Evolutionary conservation across 1,140 invertebrate species (phyloP).

Genomic region (Zaprionus camerounensis): DNA sequence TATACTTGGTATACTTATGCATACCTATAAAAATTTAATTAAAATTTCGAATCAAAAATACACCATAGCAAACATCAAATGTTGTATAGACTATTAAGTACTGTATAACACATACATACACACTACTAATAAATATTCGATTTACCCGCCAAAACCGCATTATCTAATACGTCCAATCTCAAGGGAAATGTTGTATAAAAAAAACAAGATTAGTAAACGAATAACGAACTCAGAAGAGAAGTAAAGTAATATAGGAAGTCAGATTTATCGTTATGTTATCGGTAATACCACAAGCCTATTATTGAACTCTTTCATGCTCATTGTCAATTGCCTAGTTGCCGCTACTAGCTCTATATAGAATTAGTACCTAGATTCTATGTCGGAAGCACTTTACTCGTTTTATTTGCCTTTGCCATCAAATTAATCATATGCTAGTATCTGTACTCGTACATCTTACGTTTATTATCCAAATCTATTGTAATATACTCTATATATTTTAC

Average conservation of each 20-base stretch:
- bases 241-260: neutral
- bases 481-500: constrained; percentile 26
- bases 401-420: constrained; percentile 73
- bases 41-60: constrained; percentile 77
- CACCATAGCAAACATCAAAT: constrained; percentile 73
- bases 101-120: constrained; percentile 63
- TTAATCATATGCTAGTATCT: constrained; percentile 39
- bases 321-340: constrained; percentile 30
- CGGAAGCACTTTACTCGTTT: constrained; percentile 78
- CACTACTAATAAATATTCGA: constrained; percentile 50
- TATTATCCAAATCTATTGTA: constrained; percentile 3
- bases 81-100: constrained; percentile 43
- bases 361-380: constrained; percentile 66
- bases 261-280: neutral
- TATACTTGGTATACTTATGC: constrained; percentile 25
- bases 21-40: constrained; percentile 58
- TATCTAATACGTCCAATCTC: constrained; percentile 32
- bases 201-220: neutral
- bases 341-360: constrained; percentile 45
- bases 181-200: constrained; percentile 21
- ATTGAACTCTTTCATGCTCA: constrained; percentile 40
- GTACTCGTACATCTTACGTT: constrained; percentile 1
- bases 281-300: constrained; percentile 20
- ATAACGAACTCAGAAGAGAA: constrained; percentile 1
- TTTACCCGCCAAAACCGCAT: constrained; percentile 13